Conservation (phyloP, 2,113 vertebrate genomes). For the Tragelaphus scriptus region DNA sequence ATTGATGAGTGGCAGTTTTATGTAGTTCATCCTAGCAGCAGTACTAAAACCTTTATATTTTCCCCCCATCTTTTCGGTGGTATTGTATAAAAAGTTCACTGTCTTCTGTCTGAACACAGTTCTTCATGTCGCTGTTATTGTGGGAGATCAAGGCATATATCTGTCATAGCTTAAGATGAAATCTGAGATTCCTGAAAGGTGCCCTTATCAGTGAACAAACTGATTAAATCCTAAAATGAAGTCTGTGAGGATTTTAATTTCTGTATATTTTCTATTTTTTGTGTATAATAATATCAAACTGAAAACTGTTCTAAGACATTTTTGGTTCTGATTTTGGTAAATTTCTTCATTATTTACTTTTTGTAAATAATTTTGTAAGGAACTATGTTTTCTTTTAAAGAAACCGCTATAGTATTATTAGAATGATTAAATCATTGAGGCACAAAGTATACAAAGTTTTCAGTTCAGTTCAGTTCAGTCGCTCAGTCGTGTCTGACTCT, state of each 20-base stretch:
- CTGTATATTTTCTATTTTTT: neutral
- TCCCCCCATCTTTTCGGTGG: neutral
- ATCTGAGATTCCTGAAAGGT: neutral
- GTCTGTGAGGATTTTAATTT: neutral
- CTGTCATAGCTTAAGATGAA: neutral
- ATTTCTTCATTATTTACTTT: neutral
- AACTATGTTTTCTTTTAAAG: neutral
- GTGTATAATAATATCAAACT: neutral
- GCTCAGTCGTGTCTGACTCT: no score
- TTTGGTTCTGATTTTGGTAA: neutral
- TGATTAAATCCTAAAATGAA: neutral
- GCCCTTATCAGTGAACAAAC: neutral
- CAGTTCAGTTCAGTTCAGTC: neutral
- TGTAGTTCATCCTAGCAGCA: neutral
- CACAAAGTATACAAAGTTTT: neutral
- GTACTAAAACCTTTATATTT: neutral
- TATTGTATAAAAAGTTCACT: neutral
- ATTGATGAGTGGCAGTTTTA: neutral
- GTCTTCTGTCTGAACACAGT: neutral
- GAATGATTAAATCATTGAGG: neutral
- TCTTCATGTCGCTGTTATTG: neutral
- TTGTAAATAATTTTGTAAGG: neutral
- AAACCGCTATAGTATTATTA: neutral
- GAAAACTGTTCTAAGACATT: neutral
- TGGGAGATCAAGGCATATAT: neutral